Conservation (phyloP, 2,888 invertebrate species). For the Willowsia nigromaculata region DNA sequence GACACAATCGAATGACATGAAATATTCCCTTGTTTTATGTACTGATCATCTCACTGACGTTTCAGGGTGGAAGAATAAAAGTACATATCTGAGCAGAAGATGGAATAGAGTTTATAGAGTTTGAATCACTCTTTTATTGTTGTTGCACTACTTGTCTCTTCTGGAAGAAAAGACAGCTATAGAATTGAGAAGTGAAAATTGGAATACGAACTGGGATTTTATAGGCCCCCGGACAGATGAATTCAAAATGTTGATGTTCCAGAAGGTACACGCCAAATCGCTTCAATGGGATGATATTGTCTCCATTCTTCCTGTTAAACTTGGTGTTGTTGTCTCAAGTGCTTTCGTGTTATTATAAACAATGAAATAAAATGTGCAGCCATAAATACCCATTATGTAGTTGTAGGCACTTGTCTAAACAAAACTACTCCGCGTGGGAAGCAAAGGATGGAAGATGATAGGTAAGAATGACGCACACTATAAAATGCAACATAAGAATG, state of each 20-base stretch:
- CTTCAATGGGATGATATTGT: background rate
- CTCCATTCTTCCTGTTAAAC: background rate
- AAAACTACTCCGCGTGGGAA: background rate
- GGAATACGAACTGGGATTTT: slow-evolving; percentile 54
- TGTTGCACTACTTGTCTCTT: background rate
- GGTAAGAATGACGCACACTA: background rate
- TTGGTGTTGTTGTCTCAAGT: slow-evolving; percentile 37
- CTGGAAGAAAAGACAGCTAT: background rate
- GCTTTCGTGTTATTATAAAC: slow-evolving; percentile 48
- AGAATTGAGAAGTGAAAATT: slow-evolving; percentile 55
- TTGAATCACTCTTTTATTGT: background rate
- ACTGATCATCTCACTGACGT: slow-evolving; percentile 25
- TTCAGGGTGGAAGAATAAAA: background rate
- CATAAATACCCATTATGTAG: slow-evolving; percentile 22
- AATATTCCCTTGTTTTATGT: slow-evolving; percentile 10
- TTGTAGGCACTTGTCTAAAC: slow-evolving; percentile 22
- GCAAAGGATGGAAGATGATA: background rate
- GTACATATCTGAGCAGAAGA: background rate
- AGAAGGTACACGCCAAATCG: background rate
- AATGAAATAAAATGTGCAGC: slow-evolving; percentile 34
- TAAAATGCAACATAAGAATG: background rate
- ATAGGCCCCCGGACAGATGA: slow-evolving; percentile 45
- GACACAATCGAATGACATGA: slow-evolving; percentile 13
- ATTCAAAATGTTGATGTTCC: slow-evolving; percentile 52
- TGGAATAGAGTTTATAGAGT: background rate